Base-by-base conservation (phyloP, 2,888 invertebrate species). In the Dendrolimus pini region DNA sequence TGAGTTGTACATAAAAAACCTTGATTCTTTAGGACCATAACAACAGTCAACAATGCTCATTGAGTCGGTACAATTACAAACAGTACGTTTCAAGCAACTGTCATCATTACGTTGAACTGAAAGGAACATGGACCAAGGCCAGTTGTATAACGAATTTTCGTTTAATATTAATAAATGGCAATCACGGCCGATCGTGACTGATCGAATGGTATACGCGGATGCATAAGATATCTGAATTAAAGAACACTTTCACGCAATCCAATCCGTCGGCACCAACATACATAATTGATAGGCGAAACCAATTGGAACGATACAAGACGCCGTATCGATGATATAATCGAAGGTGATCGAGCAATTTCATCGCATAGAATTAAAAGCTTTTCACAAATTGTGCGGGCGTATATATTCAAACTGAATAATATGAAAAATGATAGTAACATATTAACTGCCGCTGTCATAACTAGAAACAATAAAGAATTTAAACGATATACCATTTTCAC, bases 111-210 rank as follows among this genome's bases (percentile, higher is more conserved):
- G 78, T 80, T 82, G 78, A 88, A 88, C 87, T 83, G 89, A 89
- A 89, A 89, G 89, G 88, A 85, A 81, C 85, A 72, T 66, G 68
- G 76, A 73, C 82, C 88, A 87, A 89, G 89, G 90, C 87, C 82
- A 83, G 75, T 79, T 84, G 85, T 82, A 89, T 89, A 88, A 88
- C 88, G 87, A 87, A 89, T 89, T 89, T 90, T 89, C 84, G 83
- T 87, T 87, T 84, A 83, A 84, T 87, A 85, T 87, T 86, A 85
- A 86, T 87, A 86, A 86, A 84, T 83, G 80, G 80, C 82, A 80
- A 78, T 78, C 82, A 82, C 76, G 80, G 82, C 72, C 75, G 80
- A 81, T 85, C 84, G 85, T 87, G 85, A 83, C 82, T 79, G 81
- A 81, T 79, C 71, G 76, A 76, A 75, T 77, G 73, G 76, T 78